Evolutionary conservation across 2,888 invertebrate genomes (phyloP).

Genomic region (Nomada lathburiana): DNA sequence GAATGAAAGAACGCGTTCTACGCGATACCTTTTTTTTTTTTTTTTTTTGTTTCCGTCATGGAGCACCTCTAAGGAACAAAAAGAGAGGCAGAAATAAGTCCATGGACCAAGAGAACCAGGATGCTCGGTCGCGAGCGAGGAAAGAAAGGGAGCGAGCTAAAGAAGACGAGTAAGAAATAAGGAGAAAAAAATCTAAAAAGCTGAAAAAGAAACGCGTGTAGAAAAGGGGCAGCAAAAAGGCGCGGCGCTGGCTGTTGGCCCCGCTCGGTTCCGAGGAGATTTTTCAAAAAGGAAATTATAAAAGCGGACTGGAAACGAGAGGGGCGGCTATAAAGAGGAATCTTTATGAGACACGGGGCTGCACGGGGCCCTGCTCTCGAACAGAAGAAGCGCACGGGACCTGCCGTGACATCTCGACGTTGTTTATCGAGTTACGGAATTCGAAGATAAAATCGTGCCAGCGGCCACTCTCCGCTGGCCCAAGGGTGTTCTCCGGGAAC

Average conservation of each 20-base stretch:
- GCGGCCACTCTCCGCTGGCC: slow-evolving; percentile 17
- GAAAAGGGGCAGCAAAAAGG: slow-evolving; percentile 4
- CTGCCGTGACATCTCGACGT: slow-evolving; percentile 74
- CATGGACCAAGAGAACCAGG: not conserved
- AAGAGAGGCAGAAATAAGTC: not conserved
- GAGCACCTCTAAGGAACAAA: slow-evolving; percentile 24
- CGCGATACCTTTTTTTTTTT: slow-evolving; percentile 27
- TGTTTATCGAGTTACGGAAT: slow-evolving; percentile 76
- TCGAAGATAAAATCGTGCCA: slow-evolving; percentile 72
- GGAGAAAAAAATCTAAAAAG: not conserved
- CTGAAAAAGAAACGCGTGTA: not conserved
- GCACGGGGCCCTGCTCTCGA: slow-evolving; percentile 61
- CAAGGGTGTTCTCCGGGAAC: slow-evolving; percentile 18
- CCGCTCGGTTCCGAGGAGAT: slow-evolving; percentile 59
- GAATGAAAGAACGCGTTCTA: slow-evolving; percentile 59
- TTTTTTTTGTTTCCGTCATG: slow-evolving; percentile 15
- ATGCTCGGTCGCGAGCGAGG: slow-evolving; percentile 34
- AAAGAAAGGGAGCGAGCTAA: not conserved
- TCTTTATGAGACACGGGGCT: slow-evolving; percentile 82
- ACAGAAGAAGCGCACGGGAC: slow-evolving; percentile 62
- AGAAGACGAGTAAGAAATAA: not conserved
- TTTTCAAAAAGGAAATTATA: slow-evolving; percentile 84
- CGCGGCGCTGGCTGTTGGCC: slow-evolving; percentile 18
- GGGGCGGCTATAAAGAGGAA: slow-evolving; percentile 83
- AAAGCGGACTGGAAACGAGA: slow-evolving; percentile 83